Conservation (phyloP, 2,797 vertebrate species). For the Chaunax sp. region DNA sequence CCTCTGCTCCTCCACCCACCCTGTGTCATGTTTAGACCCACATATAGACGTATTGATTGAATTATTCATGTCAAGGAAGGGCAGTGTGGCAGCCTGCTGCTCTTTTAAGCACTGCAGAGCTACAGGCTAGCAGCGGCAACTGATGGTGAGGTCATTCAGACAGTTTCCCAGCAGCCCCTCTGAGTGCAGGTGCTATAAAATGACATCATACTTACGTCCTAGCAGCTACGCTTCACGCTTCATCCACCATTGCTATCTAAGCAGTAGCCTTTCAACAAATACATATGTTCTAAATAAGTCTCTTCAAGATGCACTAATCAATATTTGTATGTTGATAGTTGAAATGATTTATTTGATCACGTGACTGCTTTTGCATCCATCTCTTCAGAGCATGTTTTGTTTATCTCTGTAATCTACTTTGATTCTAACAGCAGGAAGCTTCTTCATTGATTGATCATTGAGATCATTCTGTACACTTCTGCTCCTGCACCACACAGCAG, state of each 20-base stretch:
- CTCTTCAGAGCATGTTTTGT: too few relatives aligned
- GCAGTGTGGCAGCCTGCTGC: constrained; percentile 44
- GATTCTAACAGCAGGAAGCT: too few relatives aligned
- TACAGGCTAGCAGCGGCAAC: constrained; percentile 22
- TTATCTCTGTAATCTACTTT: too few relatives aligned
- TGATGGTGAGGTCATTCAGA: constrained; percentile 10
- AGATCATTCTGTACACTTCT: too few relatives aligned
- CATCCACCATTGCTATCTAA: not conserved
- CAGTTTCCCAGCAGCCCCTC: not conserved
- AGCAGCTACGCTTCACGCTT: not conserved
- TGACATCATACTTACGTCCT: too few relatives aligned
- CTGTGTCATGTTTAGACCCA: constrained; percentile 51
- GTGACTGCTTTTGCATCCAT: too few relatives aligned
- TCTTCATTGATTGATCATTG: too few relatives aligned
- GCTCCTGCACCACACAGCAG: too few relatives aligned
- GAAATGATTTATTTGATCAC: not conserved
- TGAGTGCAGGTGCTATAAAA: constrained; percentile 22
- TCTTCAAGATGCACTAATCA: not conserved
- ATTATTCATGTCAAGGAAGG: constrained; percentile 77
- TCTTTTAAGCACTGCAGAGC: constrained; percentile 18
- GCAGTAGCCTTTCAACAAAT: too few relatives aligned
- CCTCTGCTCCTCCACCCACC: constrained; percentile 36
- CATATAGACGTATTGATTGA: constrained; percentile 69
- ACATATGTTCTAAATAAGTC: not conserved
- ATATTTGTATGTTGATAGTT: not conserved